Conservation (phyloP, 2,888 invertebrate species). For the Meta bourneti region DNA sequence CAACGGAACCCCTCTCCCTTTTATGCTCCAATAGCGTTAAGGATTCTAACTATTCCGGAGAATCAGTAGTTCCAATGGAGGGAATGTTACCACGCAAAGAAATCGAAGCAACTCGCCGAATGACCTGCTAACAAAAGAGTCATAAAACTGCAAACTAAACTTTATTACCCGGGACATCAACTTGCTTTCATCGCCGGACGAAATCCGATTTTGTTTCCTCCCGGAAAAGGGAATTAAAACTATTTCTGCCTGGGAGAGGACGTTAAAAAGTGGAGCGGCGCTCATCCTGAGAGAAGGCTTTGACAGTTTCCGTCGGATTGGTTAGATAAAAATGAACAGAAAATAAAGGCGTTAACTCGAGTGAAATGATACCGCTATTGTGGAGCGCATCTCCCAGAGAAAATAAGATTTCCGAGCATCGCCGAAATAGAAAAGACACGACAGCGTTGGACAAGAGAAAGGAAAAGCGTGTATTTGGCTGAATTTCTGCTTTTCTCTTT, state of each 20-base stretch:
- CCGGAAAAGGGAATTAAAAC: not conserved
- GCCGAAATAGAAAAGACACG: too few relatives aligned
- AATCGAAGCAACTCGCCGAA: not conserved
- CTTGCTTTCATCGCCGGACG: not conserved
- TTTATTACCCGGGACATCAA: not conserved
- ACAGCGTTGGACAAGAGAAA: too few relatives aligned
- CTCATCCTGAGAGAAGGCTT: not conserved
- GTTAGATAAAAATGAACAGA: not conserved
- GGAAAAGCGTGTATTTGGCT: too few relatives aligned
- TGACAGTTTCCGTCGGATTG: not conserved
- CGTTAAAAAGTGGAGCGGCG: not conserved
- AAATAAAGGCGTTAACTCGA: not conserved
- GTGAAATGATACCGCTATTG: too few relatives aligned
- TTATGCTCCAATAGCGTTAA: not conserved
- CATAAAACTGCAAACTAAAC: constrained; percentile 16
- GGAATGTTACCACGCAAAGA: too few relatives aligned
- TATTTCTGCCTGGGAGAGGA: not conserved
- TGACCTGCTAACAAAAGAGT: not conserved
- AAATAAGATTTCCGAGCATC: too few relatives aligned
- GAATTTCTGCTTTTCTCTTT: too few relatives aligned
- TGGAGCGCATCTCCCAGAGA: too few relatives aligned
- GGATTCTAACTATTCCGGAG: not conserved
- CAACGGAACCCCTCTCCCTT: too few relatives aligned
- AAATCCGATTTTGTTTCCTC: constrained; percentile 2
- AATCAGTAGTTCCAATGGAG: not conserved